Base-by-base conservation (phyloP, 2,888 invertebrate genomes). In the Julus scanicus region DNA sequence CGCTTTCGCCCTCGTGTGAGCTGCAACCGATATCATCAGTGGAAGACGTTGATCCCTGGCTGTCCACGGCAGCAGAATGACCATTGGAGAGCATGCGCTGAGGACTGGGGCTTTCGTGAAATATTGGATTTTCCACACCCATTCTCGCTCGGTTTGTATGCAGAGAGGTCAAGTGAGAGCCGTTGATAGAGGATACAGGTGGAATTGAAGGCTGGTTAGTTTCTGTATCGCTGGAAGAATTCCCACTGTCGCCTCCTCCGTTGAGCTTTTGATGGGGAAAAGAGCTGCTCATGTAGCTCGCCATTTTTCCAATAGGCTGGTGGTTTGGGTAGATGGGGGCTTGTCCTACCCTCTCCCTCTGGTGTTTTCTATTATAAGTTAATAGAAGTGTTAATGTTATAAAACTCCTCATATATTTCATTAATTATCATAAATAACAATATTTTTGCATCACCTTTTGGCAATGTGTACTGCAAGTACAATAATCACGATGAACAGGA, bases 401-500 rank as follows among this genome's bases (percentile, higher is more conserved):
- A 37, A 29, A 63, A 71, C 2, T 29, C 11, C 0, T 71, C n/a
- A n/a, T n/a, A n/a, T n/a, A n/a, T n/a, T n/a, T n/a, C n/a, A n/a
- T n/a, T n/a, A n/a, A n/a, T n/a, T n/a, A n/a, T n/a, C n/a, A n/a
- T n/a, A n/a, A n/a, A n/a, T n/a, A 15, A 8, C 85, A 8, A n/a
- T n/a, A n/a, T n/a, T n/a, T n/a, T n/a, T n/a, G n/a, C n/a, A 3
- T 89, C 89, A 89, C 88, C 90, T 89, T 88, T 91, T 91, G 11
- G 90, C 88, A 91, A 97, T 96, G 92, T 97, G 96, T 88, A 95
- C 94, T 63, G 96, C 94, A 83, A 97, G 93, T 53, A 95, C 94
- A 84, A 95, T 94, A 90, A 97, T 96, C 84, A 97, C 94, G 88
- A 96, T 93, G 44, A 95, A 94, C 40, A 97, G 94, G 80, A 96